A percentile compares a stretch with the other conserved stretches of the same genome.
These are phyloP conservation scores for Cremastinae sp. DNA, from an alignment of 2,888 invertebrate species.

Conservation along the genomic window DNA sequence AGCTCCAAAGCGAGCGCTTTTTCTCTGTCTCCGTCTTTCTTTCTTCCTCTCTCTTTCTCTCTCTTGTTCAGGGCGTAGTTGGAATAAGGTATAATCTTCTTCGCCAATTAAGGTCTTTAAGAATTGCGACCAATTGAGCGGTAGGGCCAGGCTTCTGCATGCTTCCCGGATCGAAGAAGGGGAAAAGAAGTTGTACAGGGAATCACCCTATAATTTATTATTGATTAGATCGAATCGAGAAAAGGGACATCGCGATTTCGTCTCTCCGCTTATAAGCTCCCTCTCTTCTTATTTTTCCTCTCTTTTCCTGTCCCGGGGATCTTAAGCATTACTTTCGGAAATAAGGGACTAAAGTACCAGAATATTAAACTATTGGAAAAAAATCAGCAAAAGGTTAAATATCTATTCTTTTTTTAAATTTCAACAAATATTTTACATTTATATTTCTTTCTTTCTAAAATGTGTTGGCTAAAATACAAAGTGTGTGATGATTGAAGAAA, in stretches of 20 bases:
- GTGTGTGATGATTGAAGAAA: no score
- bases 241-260: conserved; percentile 57
- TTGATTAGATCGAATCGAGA: conserved; percentile 79
- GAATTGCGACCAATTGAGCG: conserved; percentile 80
- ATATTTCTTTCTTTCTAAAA: not conserved
- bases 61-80: conserved; percentile 65
- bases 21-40: conserved; percentile 26
- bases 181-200: conserved; percentile 73
- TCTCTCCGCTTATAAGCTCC: conserved; percentile 51
- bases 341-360: conserved; percentile 37
- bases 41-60: no score
- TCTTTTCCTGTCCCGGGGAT: conserved; percentile 11
- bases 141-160: conserved; percentile 78
- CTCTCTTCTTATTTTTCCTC: not conserved
- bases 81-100: conserved; percentile 80
- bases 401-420: no score
- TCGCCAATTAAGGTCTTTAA: conserved; percentile 81
- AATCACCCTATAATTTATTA: conserved; percentile 79
- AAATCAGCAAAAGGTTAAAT: not conserved
- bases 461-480: no score
- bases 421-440: no score
- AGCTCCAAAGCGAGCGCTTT: conserved; percentile 23
- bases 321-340: conserved; percentile 17
- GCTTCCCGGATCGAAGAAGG: conserved; percentile 44
- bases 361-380: conserved; percentile 6